Evolutionary conservation across 2,888 invertebrate genomes (phyloP), one percentile per base, ranked within the genome.

Genomic region (Gastracanthus pulcherrimus): DNA sequence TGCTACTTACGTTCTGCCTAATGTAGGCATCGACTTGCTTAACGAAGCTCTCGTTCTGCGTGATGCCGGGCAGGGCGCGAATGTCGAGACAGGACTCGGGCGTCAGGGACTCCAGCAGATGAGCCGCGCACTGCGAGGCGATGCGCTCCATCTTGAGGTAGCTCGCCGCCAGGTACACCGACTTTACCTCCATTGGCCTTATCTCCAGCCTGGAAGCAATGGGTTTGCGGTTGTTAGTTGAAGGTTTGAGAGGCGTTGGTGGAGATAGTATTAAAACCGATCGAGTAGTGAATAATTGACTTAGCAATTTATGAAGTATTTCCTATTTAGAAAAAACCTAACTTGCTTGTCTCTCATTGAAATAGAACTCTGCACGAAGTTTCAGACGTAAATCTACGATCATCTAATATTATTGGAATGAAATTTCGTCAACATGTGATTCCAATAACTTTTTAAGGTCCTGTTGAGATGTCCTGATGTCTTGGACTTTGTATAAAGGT

Each of bases 101-200:
- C 92, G 88, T 93, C 92, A 83, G 67, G 5, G 86, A 86, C 34
- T 86, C 85, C 71, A 87, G 51, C 58, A 95, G 94, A 92, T 93
- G 95, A 85, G 93, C 93, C 87, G 94, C 96, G 92, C 94, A 97
- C 92, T 95, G 94, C 83, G 94, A 93, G 75, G 95, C 94, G 83
- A 96, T 96, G 31, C 94, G 92, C 85, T 95, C 95, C 93, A 97
- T 95, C 90, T 96, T 95, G 88, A 97, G 93, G 82, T 94, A 94
- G 89, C 94, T 94, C 9, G 97, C 97, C n/a, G 96, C 95, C 88
- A 94, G 92, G 93, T 97, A 97, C 81, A 97, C 95, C 29, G 95
- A 94, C 88, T 95, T 95, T 79, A 97, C 95, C 90, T 94, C 92
- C 79, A 92, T 90, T 6, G 91, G 91, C 62, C 81, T 80, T 62